These are phyloP conservation scores for Porites evermanni DNA, from an alignment of 92 coral and sea anemone species.

Conservation along the genomic window DNA sequence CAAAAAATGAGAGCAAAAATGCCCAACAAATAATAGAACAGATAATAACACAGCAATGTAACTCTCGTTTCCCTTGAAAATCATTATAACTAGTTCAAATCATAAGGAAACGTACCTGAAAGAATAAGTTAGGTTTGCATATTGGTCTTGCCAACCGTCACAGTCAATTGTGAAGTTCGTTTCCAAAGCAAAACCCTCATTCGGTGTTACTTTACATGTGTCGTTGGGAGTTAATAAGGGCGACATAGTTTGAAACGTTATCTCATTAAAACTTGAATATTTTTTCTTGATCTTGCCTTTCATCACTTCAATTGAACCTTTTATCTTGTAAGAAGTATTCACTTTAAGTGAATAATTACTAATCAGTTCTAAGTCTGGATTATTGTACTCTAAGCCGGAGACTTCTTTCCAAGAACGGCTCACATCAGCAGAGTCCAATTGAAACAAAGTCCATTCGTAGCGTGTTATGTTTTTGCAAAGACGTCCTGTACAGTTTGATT, in stretches of 20 bases:
- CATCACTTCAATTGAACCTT: neutral
- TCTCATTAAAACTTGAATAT: neutral
- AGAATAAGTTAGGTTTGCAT: conserved; percentile 61
- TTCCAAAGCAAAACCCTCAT: conserved; percentile 57
- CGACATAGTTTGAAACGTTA: neutral
- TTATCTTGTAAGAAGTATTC: conserved; percentile 25
- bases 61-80: neutral
- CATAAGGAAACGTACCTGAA: conserved; percentile 42
- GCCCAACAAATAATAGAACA: no score
- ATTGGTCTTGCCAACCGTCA: conserved; percentile 52
- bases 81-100: neutral
- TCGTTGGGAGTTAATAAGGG: neutral
- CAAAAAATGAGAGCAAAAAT: neutral
- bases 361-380: conserved; percentile 69
- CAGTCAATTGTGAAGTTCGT: conserved; percentile 64
- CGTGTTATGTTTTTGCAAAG: conserved; percentile 58
- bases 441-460: conserved; percentile 60
- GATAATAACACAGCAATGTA: no score
- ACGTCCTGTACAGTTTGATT: conserved; percentile 60
- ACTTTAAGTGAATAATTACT: conserved; percentile 26
- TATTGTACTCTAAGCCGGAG: conserved; percentile 59
- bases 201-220: conserved; percentile 49
- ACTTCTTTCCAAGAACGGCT: conserved; percentile 41
- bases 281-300: neutral
- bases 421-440: neutral